Percentiles rank a stretch among this genome's conserved stretches.
phyloP scores from a whole-genome alignment of 2,113 vertebrate genomes.

The Monopterus albus region DNA sequence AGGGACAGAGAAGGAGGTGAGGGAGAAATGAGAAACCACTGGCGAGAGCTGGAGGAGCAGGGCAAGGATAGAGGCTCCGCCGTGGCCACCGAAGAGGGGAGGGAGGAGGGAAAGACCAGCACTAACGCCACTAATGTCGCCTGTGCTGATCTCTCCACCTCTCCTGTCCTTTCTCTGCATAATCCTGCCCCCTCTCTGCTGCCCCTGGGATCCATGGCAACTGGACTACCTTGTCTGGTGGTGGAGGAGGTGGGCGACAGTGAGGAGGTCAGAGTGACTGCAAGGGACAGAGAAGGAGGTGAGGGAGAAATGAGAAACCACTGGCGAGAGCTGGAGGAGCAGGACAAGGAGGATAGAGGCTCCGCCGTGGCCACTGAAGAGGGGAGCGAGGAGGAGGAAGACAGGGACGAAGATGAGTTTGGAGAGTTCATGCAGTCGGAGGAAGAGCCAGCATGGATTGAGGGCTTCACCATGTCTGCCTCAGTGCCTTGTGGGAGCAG shows the following conservation, averaged over 20 bases:
- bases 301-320: slow-evolving; percentile 30
- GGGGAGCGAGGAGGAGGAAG: slow-evolving; percentile 31
- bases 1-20: slow-evolving; percentile 41
- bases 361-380: slow-evolving; percentile 54
- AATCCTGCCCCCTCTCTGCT: slow-evolving; percentile 71
- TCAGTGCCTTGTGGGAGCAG: slow-evolving; percentile 74
- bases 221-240: slow-evolving; percentile 54
- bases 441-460: slow-evolving; percentile 64
- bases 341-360: slow-evolving; percentile 33
- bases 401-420: slow-evolving; percentile 81
- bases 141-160: slow-evolving; percentile 38
- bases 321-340: slow-evolving; percentile 47
- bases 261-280: not conserved
- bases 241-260: slow-evolving; percentile 33
- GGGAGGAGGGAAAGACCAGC: slow-evolving; percentile 21
- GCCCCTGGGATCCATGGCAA: slow-evolving; percentile 73
- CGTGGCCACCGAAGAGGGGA: slow-evolving; percentile 53
- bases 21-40: slow-evolving; percentile 23
- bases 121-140: not conserved
- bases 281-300: slow-evolving; percentile 37
- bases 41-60: slow-evolving; percentile 48
- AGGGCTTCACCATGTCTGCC: slow-evolving; percentile 59
- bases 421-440: slow-evolving; percentile 83
- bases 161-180: slow-evolving; percentile 32
- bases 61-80: slow-evolving; percentile 38